phyloP scores from a whole-genome alignment of 2,113 vertebrate species.

The Aptenodytes patagonicus region DNA sequence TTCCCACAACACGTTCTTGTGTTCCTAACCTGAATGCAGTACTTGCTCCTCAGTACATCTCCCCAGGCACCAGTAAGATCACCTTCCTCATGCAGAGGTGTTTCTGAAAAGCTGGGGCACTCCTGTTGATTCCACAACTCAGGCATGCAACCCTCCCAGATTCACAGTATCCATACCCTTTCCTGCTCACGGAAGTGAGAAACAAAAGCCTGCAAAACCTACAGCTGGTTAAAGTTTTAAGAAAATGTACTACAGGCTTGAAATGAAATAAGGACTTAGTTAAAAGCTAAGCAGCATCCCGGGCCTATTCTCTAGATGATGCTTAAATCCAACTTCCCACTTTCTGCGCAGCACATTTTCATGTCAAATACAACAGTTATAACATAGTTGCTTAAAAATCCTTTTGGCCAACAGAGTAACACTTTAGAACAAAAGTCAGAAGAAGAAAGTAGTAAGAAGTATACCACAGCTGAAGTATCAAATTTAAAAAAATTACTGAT shows the following conservation, averaged over 20 bases:
- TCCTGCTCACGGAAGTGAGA: not conserved
- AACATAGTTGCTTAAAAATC: not conserved
- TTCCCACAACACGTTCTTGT: not conserved
- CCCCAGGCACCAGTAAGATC: not conserved
- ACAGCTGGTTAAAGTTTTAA: not conserved
- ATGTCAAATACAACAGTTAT: not conserved
- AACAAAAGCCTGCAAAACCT: not conserved
- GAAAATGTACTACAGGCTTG: not conserved
- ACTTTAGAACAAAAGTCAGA: not conserved
- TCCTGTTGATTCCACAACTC: not conserved
- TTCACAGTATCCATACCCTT: not conserved
- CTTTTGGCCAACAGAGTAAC: not conserved
- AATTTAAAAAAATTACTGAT: not conserved
- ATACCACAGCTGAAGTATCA: not conserved
- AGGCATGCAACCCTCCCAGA: not conserved
- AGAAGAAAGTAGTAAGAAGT: not conserved
- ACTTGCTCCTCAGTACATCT: not conserved
- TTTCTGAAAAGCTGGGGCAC: not conserved
- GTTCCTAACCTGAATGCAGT: not conserved
- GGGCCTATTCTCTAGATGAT: not conserved
- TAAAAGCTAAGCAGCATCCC: not conserved
- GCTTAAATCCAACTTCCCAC: not conserved
- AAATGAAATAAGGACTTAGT: not conserved
- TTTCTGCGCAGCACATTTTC: not conserved
- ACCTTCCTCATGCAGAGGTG: rapidly evolving